Evolutionary conservation across 2,888 invertebrate species (phyloP), one percentile per base, ranked within the genome.

Genomic region (Agrotis clavis): DNA sequence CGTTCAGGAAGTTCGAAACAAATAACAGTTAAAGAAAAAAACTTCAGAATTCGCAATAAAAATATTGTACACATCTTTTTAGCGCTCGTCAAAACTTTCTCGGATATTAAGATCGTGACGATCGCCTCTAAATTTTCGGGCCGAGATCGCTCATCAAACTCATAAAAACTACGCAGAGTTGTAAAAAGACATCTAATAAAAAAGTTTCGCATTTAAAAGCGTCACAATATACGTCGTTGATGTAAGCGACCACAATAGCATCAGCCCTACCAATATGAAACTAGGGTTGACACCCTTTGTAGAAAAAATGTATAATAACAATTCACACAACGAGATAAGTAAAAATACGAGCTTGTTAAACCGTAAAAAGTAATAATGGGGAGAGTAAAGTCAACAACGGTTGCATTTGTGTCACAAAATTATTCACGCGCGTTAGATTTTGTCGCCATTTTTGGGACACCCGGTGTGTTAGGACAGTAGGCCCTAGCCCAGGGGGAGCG

Each of bases 341-440:
- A 94, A 95, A 93, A 95, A 94, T 94, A 94, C 94, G 94, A 94
- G 95, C 94, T 95, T 95, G 96, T 96, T 96, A 96, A 95, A 95
- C 94, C 95, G 96, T 96, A 95, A 96, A 96, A 95, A 94, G 95
- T 94, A 94, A 95, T 95, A 95, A 94, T 94, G 89, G 95, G 94
- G 94, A 89, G 91, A 87, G 85, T 88, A 93, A 92, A 96, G 95
- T 96, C 96, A 96, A 96, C 96, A 96, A 94, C 92, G 91, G 93
- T 91, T 90, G 91, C 90, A 89, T 88, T 90, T 91, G 87, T 87
- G 89, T 89, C 77, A 86, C 86, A 80, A 88, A 91, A 91, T 93
- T 92, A 94, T 94, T 91, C 93, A 92, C 92, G 92, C 90, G 88
- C 88, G 88, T 89, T 88, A 77, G 87, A 83, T 82, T 86, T 74